Evolutionary conservation across 2,113 vertebrate species (phyloP), one percentile per base, ranked within the genome.

Genomic region (Sprattus sprattus): DNA sequence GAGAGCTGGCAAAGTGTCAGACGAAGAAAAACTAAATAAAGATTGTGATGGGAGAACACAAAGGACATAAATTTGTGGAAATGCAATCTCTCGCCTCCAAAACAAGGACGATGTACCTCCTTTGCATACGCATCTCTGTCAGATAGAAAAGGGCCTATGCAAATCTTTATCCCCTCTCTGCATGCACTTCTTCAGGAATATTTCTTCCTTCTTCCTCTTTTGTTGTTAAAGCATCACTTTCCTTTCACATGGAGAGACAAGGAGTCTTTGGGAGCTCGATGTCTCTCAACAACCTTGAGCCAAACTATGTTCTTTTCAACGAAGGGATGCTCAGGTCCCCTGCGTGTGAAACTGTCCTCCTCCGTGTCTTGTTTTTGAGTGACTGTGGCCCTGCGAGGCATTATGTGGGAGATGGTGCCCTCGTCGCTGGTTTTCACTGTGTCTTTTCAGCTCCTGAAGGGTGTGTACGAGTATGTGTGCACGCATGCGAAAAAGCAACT

Each of bases 31-130:
- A 25, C 32, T 0, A 39, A 11, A 39, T n/a, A 15, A 78, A 78
- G 71, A 78, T 78, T 78, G 28, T 78, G 71, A 39, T 78, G 71
- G 71, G 71, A 39, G 71, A 78, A 15, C 71, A 78, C 71, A 78
- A 32, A 78, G 71, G 71, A 78, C 71, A 15, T 10, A 78, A 78
- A 78, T 78, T 78, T 78, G 71, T 78, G 71, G 71, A 78, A 78
- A 78, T 78, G 71, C 71, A 78, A 78, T 78, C 71, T 78, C 71
- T 78, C 28, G 71, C 11, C 71, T 78, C 71, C 71, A 78, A 78
- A 39, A 78, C 32, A 78, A 32, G 71, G 71, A 39, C 32, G 71
- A 1, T 5, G 71, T 28, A 78, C 15, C 71, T 78, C 71, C 71
- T 78, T 78, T 78, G 71, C 71, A 78, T 78, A 39, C 32, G 9